Conservation (phyloP, 2,113 vertebrate species). For the Monopterus albus region DNA sequence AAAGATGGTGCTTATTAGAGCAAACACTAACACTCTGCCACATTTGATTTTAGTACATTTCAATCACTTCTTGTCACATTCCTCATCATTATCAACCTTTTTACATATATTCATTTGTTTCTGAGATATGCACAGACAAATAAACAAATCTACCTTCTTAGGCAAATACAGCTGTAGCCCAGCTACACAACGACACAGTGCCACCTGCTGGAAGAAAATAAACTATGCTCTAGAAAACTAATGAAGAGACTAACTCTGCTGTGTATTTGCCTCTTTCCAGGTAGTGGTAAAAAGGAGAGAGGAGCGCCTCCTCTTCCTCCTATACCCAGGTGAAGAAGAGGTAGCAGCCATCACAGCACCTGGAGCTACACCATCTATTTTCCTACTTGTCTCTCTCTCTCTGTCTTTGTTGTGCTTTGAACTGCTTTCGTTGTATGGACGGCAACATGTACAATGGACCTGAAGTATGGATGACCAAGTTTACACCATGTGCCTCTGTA, state of each 20-base stretch:
- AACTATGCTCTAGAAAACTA: neutral
- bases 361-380: neutral
- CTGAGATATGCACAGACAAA: neutral
- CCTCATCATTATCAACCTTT: neutral
- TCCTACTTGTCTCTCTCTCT: neutral
- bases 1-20: neutral
- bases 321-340: slow-evolving; percentile 89
- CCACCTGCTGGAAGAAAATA: slow-evolving; percentile 29
- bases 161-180: neutral
- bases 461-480: slow-evolving; percentile 26
- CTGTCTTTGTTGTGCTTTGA: slow-evolving; percentile 31
- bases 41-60: too few species aligned
- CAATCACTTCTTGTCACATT: neutral
- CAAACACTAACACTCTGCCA: too few species aligned
- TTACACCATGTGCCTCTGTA: slow-evolving; percentile 28
- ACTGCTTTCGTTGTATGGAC: slow-evolving; percentile 28
- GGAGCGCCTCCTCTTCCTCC: slow-evolving; percentile 94
- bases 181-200: neutral
- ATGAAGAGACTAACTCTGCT: neutral
- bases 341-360: neutral
- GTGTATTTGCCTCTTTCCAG: slow-evolving; percentile 73
- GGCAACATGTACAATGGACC: slow-evolving; percentile 12
- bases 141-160: too few species aligned
- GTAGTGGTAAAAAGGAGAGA: slow-evolving; percentile 91
- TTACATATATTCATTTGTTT: neutral